Evolutionary conservation across 2,113 vertebrate species (phyloP).

Genomic region (Hystrix cristata): DNA sequence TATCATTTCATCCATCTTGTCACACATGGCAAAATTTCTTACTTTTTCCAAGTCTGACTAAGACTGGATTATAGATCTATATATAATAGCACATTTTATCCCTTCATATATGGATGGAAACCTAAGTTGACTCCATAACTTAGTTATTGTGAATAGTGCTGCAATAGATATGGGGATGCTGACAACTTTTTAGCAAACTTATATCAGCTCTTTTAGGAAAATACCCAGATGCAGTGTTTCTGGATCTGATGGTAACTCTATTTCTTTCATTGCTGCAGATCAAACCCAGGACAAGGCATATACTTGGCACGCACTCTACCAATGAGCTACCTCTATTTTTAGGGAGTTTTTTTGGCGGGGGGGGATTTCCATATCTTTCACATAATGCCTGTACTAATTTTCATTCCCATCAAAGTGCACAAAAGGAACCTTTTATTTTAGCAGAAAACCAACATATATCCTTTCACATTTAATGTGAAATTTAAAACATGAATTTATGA

Average conservation of each 20-base stretch:
- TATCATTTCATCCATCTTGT: not conserved
- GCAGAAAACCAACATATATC: not conserved
- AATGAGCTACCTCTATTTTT: not conserved
- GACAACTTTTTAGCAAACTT: not conserved
- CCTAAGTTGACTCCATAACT: not conserved
- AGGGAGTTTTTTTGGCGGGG: not conserved
- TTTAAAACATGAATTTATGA: constrained; percentile 47
- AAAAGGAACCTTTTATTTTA: not conserved
- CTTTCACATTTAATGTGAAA: not conserved
- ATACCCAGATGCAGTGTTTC: not conserved
- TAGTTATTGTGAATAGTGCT: not conserved
- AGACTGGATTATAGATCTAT: not conserved
- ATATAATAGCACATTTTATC: not conserved
- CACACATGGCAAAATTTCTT: not conserved
- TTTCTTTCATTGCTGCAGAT: not conserved
- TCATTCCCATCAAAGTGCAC: not conserved
- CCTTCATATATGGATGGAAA: not conserved
- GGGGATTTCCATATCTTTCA: not conserved
- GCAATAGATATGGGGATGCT: not conserved
- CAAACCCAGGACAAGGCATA: too few relatives aligned
- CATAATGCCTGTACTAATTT: not conserved
- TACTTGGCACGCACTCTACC: not conserved
- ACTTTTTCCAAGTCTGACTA: not conserved
- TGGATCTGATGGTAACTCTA: not conserved
- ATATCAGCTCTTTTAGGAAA: not conserved